A percentile compares a stretch with the other conserved stretches of the same genome.
Conservation (phyloP, 2,888 invertebrate species). For the Lycophotia porphyrea region DNA sequence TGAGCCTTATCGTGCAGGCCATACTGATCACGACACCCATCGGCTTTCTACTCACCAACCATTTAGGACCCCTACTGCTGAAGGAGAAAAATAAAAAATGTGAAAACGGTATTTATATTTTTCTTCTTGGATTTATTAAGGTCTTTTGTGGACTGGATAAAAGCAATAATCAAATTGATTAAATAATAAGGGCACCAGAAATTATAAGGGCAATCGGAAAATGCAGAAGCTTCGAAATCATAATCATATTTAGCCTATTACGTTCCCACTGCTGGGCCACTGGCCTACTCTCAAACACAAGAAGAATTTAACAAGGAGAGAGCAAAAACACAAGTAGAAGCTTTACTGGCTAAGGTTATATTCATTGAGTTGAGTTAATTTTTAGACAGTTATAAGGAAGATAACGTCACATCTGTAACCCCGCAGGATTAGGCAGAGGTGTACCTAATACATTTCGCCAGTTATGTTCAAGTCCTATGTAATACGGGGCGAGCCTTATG, state of each 20-base stretch:
- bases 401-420: too few species aligned
- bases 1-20: conserved; percentile 80
- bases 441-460: too few species aligned
- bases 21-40: conserved; percentile 85
- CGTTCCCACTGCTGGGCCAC: neutral
- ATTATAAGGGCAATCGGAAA: neutral
- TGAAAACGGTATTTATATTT: conserved; percentile 62
- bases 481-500: too few species aligned
- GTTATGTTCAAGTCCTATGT: too few species aligned
- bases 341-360: neutral
- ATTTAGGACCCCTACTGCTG: conserved; percentile 80
- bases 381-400: neutral
- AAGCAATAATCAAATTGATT: neutral
- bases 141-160: neutral
- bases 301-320: neutral
- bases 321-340: neutral
- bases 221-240: neutral
- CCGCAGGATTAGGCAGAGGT: too few species aligned
- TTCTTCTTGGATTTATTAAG: neutral
- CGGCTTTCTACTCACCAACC: conserved; percentile 81
- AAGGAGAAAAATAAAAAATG: conserved; percentile 68
- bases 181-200: neutral
- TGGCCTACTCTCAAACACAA: neutral
- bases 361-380: neutral
- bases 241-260: neutral